Conservation (phyloP, 2,888 invertebrate genomes). For the Bugulina stolonifera region DNA sequence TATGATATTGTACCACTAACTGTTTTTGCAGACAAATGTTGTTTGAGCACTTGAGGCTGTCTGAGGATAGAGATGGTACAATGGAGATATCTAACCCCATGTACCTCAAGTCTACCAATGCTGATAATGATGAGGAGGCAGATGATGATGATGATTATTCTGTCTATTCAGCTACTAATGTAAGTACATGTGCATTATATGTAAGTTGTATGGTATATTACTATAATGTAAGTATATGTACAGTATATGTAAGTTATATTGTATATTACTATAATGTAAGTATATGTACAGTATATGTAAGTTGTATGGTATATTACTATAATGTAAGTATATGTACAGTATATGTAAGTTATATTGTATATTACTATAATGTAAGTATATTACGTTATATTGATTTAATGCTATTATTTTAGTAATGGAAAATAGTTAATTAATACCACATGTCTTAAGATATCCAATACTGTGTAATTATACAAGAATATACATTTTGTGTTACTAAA, state of each 20-base stretch:
- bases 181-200: not conserved
- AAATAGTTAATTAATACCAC: too few relatives aligned
- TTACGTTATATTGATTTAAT: too few relatives aligned
- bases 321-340: not conserved
- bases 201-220: not conserved
- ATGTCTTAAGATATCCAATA: too few relatives aligned
- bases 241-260: not conserved
- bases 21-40: not conserved
- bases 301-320: not conserved
- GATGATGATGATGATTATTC: slow-evolving; percentile 45
- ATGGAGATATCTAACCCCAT: slow-evolving; percentile 42
- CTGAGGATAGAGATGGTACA: slow-evolving; percentile 31
- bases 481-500: too few relatives aligned
- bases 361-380: not conserved
- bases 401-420: too few relatives aligned
- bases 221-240: not conserved
- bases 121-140: slow-evolving; percentile 56
- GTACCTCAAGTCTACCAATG: slow-evolving; percentile 37
- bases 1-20: slow-evolving; percentile 25
- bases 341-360: not conserved
- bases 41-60: slow-evolving; percentile 20
- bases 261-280: not conserved
- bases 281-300: not conserved
- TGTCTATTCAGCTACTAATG: slow-evolving; percentile 17
- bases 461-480: too few relatives aligned